Evolutionary conservation across 2,797 vertebrate species (phyloP), one percentile per base, ranked within the genome.

Genomic region (Toxotes lorentzi): DNA sequence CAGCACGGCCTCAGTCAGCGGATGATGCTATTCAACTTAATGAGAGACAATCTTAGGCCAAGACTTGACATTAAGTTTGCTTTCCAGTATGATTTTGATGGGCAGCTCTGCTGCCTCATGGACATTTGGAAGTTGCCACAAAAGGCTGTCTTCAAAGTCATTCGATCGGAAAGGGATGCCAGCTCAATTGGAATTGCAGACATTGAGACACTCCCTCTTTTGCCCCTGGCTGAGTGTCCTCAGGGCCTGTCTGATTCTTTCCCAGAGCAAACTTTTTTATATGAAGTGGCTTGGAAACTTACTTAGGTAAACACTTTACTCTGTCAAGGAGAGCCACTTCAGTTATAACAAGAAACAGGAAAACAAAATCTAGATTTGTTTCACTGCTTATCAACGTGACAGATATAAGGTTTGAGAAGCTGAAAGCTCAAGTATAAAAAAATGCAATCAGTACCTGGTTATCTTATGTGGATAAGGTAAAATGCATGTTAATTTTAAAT

Each of bases 131-230:
- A 69, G 53, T 54, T 40, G 66, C 51, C 70, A 45, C 78, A 63
- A 82, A 57, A 68, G 62, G 74, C 70, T 62, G 61, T 61, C 73
- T 74, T 38, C 27, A 72, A 79, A 79, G 75, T 77, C 56, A 54
- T 67, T 82, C 41, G 51, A 83, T 83, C 19, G 47, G 38, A 86
- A 86, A 85, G 71, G 30, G 47, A 84, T 71, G 69, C 54, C 76
- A 48, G 73, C 79, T 79, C 76, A 72, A 61, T 70, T 82, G 76
- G 76, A 72, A 70, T 54, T 27, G 58, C 66, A 72, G 70, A 66
- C 48, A 58, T 23, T 32, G 65, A 83, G 73, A 83, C 73, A 66
- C 68, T 72, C 78, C 70, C 74, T 73, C 64, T 64, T 86, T 78
- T 61, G 73, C 64, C 70, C 58, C 71, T 61, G 75, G 70, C 71